Conservation (phyloP, 2,888 invertebrate species). For the Trisateles emortualis region DNA sequence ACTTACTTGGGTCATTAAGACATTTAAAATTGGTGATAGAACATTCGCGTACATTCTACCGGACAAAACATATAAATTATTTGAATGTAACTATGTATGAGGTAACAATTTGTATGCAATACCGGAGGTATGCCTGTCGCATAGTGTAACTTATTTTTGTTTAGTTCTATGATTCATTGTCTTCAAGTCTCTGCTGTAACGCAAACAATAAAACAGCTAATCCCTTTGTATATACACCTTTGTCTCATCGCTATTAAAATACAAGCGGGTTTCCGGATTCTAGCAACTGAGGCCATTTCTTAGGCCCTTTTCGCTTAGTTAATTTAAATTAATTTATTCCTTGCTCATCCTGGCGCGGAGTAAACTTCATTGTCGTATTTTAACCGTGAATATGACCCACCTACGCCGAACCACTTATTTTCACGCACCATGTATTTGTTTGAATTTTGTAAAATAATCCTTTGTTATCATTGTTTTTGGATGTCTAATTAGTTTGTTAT, state of each 20-base stretch:
- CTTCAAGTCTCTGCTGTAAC: conserved; percentile 50
- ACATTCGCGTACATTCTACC: neutral
- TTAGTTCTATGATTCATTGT: conserved; percentile 54
- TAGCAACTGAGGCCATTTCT: conserved; percentile 71
- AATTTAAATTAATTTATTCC: conserved; percentile 83
- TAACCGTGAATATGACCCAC: conserved; percentile 52
- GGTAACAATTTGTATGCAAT: conserved; percentile 7
- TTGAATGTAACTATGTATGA: neutral
- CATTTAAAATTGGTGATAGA: neutral
- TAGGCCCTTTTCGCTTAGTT: conserved; percentile 78
- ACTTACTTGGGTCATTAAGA: conserved; percentile 35
- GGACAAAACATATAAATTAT: neutral
- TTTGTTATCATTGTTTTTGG: conserved; percentile 31
- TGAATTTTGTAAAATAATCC: conserved; percentile 37
- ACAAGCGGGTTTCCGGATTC: conserved; percentile 74
- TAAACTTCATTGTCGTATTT: conserved; percentile 65
- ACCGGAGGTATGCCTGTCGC: conserved; percentile 15
- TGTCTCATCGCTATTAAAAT: conserved; percentile 76
- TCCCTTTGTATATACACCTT: conserved; percentile 76
- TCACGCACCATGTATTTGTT: conserved; percentile 36
- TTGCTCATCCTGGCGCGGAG: conserved; percentile 64
- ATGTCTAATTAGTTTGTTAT: conserved; percentile 22
- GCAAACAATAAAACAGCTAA: conserved; percentile 70
- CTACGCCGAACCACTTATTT: conserved; percentile 43
- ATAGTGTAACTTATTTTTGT: conserved; percentile 44